Evolutionary conservation across 1,140 invertebrate species (phyloP), one percentile per base, ranked within the genome.

Genomic region (Drosophila seguyi): DNA sequence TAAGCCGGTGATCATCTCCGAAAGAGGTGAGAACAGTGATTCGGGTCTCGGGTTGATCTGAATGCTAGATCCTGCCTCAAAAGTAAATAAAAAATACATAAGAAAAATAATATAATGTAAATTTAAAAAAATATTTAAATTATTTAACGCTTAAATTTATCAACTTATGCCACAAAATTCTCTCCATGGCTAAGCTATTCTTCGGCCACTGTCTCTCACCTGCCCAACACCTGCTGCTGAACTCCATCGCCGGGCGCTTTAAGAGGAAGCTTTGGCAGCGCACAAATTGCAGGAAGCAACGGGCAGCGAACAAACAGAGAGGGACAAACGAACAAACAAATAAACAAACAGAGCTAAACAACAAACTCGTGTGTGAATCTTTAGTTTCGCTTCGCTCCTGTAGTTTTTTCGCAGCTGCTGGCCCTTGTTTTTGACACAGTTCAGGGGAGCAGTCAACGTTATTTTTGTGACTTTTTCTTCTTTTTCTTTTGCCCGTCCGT

Each of bases 281-380:
- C 73, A 52, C 84, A 88, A 88, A 88, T 88, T 90, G 84, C 84
- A 88, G 84, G 84, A 88, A 88, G 76, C 85, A 60, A 74, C 75
- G 66, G 66, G 45, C 38, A 42, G 68, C 56, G 36, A 73, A 56
- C 72, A 61, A 68, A 53, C 52, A 55, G 56, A 42, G 59, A 42
- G 52, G 60, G 63, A 59, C 79, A 61, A 75, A 74, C 72, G 65
- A 60, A 59, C 79, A 61, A 75, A 74, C 72, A 73, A 76, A 75
- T 67, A 87, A 79, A 71, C 80, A 75, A 81, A 45, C 50, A 81
- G 59, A 87, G 62, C 83, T 79, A 88, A 76, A 79, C 79, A 86
- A 79, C 79, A 82, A 86, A 81, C 82, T 81, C 63, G 74, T 59
- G 39, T 62, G 74, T 53, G 62, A 60, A 53, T 69, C 66, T 62